Evolutionary conservation across 2,888 invertebrate species (phyloP).

Genomic region (Metacarcinus magister): DNA sequence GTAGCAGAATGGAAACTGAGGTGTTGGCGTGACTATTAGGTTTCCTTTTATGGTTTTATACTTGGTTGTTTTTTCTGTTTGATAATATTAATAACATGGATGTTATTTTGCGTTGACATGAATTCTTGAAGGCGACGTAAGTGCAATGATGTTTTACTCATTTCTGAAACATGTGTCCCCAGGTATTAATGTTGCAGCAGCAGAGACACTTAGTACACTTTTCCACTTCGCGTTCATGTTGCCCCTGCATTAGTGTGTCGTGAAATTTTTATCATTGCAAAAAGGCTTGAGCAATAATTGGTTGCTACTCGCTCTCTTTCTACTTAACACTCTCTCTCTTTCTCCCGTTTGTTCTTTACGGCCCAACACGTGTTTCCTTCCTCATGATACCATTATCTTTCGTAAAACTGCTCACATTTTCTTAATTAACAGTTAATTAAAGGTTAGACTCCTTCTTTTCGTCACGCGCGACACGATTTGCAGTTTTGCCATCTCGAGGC

Average conservation of each 20-base stretch:
- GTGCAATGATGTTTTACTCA: background rate
- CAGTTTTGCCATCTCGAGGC: background rate
- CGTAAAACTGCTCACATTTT: background rate
- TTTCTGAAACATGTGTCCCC: background rate
- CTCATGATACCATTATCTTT: background rate
- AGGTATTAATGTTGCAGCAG: background rate
- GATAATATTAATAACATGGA: background rate
- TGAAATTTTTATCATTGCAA: slow-evolving; percentile 33
- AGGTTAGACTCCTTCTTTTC: background rate
- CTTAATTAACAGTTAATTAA: slow-evolving; percentile 3
- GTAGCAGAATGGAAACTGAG: background rate
- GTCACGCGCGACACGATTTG: background rate
- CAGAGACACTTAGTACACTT: slow-evolving; percentile 21
- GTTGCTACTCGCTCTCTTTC: background rate
- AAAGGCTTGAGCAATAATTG: slow-evolving; percentile 36
- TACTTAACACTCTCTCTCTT: background rate
- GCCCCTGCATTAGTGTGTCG: slow-evolving; percentile 12
- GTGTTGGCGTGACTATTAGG: background rate
- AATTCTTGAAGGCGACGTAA: background rate
- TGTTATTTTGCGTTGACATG: background rate
- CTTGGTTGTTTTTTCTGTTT: background rate
- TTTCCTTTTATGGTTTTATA: background rate
- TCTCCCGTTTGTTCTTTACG: slow-evolving; percentile 11
- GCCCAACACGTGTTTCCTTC: background rate
- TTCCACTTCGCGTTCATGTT: slow-evolving; percentile 1